Evolutionary conservation across 1,140 invertebrate genomes (phyloP), one percentile per base, ranked within the genome.

Genomic region (Wiebesia pumilae): DNA sequence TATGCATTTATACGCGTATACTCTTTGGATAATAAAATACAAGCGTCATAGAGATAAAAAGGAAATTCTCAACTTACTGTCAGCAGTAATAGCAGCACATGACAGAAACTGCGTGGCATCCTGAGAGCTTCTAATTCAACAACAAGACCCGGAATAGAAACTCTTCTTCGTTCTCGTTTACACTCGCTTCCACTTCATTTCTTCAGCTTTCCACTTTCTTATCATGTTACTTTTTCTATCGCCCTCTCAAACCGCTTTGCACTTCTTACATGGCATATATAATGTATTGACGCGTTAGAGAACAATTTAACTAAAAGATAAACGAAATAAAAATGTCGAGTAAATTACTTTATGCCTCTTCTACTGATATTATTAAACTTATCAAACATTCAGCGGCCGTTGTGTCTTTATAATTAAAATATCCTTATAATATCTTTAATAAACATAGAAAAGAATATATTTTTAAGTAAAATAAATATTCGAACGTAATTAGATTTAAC

Each of bases 191-290:
- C 83, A 85, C 83, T 85, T 85, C 77, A 85, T 85, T 85, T 85
- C 83, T 80, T 85, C 33, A 30, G 83, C 83, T 54, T 67, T 67
- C 83, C 83, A 80, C 83, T 85, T 85, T 54, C 83, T 85, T 79
- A 79, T 85, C 83, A 85, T 80, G 30, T 80, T 51, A 35, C 77
- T 85, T 85, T 80, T 80, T 85, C 83, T 27, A 77, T 77, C 62
- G 33, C 27, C 54, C 83, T 78, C 75, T 84, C 27, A 47, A 65
- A 83, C 43, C 33, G 78, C 81, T 73, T 77, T n/a, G 30, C 38
- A 43, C 65, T 58, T 83, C n/a, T 75, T 40, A 75, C 40, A 65
- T 16, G 10, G 4, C 14, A 73, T 73, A 73, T 73, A 47, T 40
- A 3, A 69, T 47, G 33, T 21, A 65, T 38, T 16, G 51, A 33